Evolutionary conservation across 2,888 invertebrate genomes (phyloP).

Genomic region (Hydraecia micacea): DNA sequence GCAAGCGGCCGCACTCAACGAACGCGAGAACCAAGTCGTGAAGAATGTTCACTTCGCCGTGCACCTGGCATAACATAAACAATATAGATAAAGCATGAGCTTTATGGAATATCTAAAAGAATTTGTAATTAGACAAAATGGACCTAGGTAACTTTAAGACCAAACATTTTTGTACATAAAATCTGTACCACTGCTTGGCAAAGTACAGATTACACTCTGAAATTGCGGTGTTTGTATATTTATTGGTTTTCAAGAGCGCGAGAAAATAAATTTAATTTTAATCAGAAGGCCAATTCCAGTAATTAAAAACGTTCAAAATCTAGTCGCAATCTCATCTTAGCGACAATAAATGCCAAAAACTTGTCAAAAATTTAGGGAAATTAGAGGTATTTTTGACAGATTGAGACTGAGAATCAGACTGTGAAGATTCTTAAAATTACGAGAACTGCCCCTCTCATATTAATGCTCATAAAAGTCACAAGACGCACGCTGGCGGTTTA

Average conservation of each 20-base stretch:
- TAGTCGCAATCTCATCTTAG: no score
- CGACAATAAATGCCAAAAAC: no score
- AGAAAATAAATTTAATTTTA: not conserved
- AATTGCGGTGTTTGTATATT: not conserved
- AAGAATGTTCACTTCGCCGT: slow-evolving; percentile 96
- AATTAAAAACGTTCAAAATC: no score
- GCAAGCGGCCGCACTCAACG: slow-evolving; percentile 94
- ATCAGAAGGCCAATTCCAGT: not conserved
- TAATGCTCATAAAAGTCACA: not conserved
- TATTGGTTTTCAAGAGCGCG: not conserved
- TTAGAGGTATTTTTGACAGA: no score
- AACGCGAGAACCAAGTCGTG: slow-evolving; percentile 96
- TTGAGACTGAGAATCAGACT: no score
- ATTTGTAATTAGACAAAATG: not conserved
- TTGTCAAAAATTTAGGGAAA: no score
- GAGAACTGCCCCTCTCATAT: not conserved
- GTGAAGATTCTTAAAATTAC: no score
- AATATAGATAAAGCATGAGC: not conserved
- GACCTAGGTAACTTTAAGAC: no score
- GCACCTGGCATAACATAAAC: slow-evolving; percentile 79
- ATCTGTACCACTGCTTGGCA: no score
- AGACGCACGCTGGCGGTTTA: not conserved
- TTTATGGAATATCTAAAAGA: not conserved
- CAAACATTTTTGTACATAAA: not conserved
- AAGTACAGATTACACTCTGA: not conserved